Conservation (phyloP, 2,888 invertebrate species). For the Troides helena region DNA sequence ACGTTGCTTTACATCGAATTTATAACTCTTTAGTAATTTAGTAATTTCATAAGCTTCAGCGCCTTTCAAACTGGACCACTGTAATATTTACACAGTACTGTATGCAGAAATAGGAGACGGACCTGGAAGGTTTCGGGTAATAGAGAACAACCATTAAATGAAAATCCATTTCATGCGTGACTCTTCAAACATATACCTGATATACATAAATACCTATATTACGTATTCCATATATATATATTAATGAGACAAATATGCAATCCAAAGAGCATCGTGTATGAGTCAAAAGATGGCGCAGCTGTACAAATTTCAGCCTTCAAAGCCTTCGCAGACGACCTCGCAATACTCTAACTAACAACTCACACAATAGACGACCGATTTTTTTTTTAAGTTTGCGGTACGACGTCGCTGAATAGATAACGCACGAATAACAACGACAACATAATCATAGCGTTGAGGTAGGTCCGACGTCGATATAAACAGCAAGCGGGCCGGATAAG, state of each 20-base stretch:
- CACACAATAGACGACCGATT: constrained; percentile 23
- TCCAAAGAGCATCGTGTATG: neutral
- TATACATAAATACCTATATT: too few species aligned
- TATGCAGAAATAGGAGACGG: too few species aligned
- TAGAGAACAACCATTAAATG: too few species aligned
- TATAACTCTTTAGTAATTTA: too few species aligned
- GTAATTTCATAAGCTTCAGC: too few species aligned
- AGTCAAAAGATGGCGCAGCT: constrained; percentile 20
- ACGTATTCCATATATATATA: too few species aligned
- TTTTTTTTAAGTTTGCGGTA: constrained; percentile 3
- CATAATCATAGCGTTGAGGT: constrained; percentile 52
- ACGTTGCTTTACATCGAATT: too few species aligned
- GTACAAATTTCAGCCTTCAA: constrained; percentile 12
- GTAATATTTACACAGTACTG: too few species aligned
- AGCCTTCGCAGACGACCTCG: constrained; percentile 15
- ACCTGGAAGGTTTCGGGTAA: too few species aligned
- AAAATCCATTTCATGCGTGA: too few species aligned
- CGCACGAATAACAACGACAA: constrained; percentile 43
- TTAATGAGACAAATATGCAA: neutral
- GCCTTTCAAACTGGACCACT: too few species aligned
- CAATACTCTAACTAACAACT: constrained; percentile 11
- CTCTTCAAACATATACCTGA: too few species aligned
- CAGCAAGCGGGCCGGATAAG: constrained; percentile 27
- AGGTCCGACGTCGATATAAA: constrained; percentile 49
- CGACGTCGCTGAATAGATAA: constrained; percentile 41